phyloP scores from a whole-genome alignment of 1,140 invertebrate genomes.

The Sycobia sp. region DNA sequence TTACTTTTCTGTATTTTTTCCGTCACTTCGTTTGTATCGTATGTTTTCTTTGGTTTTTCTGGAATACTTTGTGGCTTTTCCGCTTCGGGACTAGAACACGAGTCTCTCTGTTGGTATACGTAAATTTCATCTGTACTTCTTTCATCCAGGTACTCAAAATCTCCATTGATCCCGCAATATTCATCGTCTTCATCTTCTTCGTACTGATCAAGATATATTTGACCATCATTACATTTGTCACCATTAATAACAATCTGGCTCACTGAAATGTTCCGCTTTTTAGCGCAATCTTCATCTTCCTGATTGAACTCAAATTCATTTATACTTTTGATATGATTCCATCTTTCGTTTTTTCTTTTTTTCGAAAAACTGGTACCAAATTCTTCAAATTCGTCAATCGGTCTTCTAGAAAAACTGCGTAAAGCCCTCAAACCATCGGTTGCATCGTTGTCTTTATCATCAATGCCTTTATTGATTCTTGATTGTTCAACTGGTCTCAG shows the following conservation, averaged over 20 bases:
- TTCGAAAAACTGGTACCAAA: neutral
- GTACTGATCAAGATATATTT: neutral
- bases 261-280: neutral
- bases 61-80: neutral
- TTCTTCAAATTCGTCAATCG: slow-evolving; percentile 38
- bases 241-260: no score
- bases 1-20: neutral
- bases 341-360: neutral
- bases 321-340: slow-evolving; percentile 1
- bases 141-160: slow-evolving; percentile 22
- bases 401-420: slow-evolving; percentile 43
- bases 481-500: slow-evolving; percentile 55
- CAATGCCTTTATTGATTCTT: slow-evolving; percentile 41
- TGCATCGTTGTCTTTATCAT: slow-evolving; percentile 35
- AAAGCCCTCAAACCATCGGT: slow-evolving; percentile 54
- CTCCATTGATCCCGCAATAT: slow-evolving; percentile 15
- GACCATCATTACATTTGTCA: neutral
- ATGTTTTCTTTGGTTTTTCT: neutral
- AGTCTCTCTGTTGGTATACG: slow-evolving; percentile 35
- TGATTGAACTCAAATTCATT: neutral
- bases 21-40: neutral
- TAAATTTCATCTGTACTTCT: slow-evolving; percentile 38
- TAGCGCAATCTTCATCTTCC: neutral
- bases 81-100: slow-evolving; percentile 7
- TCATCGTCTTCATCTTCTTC: slow-evolving; percentile 15